phyloP scores from a whole-genome alignment of 2,113 vertebrate genomes.

The Semnopithecus entellus region DNA sequence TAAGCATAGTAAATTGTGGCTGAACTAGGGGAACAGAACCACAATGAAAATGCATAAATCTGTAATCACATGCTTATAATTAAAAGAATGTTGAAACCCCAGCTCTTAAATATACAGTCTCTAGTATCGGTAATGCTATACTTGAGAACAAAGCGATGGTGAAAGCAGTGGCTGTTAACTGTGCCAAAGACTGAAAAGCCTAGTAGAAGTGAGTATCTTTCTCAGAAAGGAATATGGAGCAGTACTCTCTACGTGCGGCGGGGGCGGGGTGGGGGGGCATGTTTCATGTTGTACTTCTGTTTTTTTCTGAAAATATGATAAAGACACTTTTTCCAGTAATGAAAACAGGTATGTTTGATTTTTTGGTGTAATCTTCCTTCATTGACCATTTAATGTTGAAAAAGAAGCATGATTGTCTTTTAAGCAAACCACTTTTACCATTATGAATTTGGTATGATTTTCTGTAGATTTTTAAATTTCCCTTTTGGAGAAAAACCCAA shows the following conservation, averaged over 20 bases:
- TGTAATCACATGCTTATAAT: conserved; percentile 44
- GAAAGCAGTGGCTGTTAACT: background rate
- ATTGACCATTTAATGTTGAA: background rate
- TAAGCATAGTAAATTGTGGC: background rate
- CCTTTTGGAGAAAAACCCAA: conserved; percentile 40
- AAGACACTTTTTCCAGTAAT: background rate
- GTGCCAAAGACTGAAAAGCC: background rate
- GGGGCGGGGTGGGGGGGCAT: background rate
- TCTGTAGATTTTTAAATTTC: conserved; percentile 64
- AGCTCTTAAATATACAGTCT: conserved; percentile 11
- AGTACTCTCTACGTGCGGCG: background rate
- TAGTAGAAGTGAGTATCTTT: background rate
- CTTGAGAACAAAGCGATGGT: conserved; percentile 3
- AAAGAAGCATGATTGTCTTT: background rate
- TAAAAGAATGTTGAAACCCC: conserved; percentile 45
- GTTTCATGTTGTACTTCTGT: background rate
- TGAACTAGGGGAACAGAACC: background rate
- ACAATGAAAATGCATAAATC: conserved; percentile 36
- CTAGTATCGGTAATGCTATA: background rate
- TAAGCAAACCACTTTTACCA: background rate
- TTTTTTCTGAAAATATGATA: background rate
- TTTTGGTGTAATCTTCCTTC: background rate
- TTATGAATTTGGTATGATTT: conserved; percentile 23
- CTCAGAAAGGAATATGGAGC: background rate
- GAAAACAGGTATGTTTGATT: background rate